Evolutionary conservation across 2,888 invertebrate genomes (phyloP).

Genomic region (Macroteleia sp.): DNA sequence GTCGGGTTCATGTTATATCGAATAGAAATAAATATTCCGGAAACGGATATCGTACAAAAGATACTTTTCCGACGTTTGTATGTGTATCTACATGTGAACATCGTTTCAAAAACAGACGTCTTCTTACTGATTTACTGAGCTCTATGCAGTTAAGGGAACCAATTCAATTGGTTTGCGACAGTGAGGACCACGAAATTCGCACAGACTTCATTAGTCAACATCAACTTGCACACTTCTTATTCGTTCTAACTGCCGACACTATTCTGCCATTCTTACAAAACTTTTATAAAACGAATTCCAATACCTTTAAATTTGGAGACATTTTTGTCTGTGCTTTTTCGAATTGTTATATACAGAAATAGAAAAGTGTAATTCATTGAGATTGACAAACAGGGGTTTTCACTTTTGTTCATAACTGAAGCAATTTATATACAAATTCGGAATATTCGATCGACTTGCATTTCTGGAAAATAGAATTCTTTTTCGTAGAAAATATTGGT

Average conservation of each 20-base stretch:
- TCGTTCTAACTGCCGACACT: no score
- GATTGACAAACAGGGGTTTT: no score
- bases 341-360: no score
- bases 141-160: constrained; percentile 21
- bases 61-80: constrained; percentile 19
- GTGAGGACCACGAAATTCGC: constrained; percentile 4
- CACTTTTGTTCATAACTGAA: no score
- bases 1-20: constrained; percentile 41
- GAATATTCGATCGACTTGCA: no score
- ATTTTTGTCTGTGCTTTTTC: no score
- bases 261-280: not conserved
- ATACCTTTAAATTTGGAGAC: no score
- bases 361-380: no score
- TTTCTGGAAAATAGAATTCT: no score
- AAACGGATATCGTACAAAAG: constrained; percentile 46
- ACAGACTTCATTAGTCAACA: constrained; percentile 21
- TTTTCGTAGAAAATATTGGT: no score
- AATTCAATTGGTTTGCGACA: constrained; percentile 11
- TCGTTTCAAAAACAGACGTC: constrained; percentile 43
- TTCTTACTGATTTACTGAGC: constrained; percentile 31
- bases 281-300: not conserved
- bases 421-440: no score
- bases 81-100: not conserved
- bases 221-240: constrained; percentile 14
- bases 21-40: constrained; percentile 50